Base-by-base conservation (phyloP, 2,113 vertebrate species). In the Carassius gibelio region DNA sequence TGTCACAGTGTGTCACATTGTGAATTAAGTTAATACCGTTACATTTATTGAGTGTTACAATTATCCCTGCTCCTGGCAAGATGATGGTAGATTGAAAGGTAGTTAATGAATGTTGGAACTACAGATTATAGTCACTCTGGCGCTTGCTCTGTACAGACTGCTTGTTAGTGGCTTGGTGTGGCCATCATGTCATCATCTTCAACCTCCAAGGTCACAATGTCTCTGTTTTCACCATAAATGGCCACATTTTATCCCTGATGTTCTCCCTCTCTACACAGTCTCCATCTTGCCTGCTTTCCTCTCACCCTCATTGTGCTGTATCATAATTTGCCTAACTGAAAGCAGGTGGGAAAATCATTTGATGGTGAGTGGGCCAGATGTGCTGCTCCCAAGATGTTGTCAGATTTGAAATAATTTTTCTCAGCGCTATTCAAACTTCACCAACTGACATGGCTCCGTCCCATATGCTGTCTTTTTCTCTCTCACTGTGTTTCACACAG, bases 281-380 rank as follows among this genome's bases (percentile, higher is more conserved):
- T 64, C 42, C 66, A 21, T 75, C 78, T 83, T 79, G 81, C 55
- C 38, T 66, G 19, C 76, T 81, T 76, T 72, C 83, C 69, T 36
- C 55, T 61, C 17, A 85, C 77, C 57, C 85, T 87, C 62, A 81
- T 64, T 86, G 87, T 72, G 57, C 85, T 88, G 85, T 78, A 82
- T 84, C 72, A 86, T 88, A 88, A 85, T 88, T 78, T 84, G 85
- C 45, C 74, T 87, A 89, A 89, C 85, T 75, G 77, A 87, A 89
- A 89, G 79, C 88, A 89, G 88, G 88, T 89, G 88, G 82, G 78
- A 84, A 87, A 89, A 85, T 87, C 83, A 85, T 87, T 89, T 87
- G 84, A 76, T 62, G 69, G 78, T 80, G 55, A 88, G 81, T 17
- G 34, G 78, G 72, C 85, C 88, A 89, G 88, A 89, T 89, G 85